phyloP scores from a whole-genome alignment of 2,113 vertebrate genomes.

The Poeciliopsis turrubarensis region DNA sequence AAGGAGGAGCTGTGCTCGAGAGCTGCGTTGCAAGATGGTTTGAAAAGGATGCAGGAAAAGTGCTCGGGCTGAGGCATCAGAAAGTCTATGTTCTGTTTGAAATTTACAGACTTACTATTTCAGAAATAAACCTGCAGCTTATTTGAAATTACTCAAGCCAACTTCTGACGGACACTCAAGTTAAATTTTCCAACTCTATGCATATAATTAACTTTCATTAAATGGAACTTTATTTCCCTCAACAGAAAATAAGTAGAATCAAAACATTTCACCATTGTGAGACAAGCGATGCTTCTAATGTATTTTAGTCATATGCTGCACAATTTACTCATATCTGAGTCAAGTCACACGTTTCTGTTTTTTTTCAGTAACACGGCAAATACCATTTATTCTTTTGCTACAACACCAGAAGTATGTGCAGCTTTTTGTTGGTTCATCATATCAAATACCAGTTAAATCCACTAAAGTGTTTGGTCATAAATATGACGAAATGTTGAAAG shows the following conservation, averaged over 20 bases:
- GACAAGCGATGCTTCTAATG: no score
- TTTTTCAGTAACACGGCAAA: neutral
- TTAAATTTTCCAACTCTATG: neutral
- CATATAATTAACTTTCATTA: neutral
- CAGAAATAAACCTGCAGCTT: neutral
- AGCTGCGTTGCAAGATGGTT: neutral
- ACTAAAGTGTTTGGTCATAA: no score
- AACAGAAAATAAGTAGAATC: no score
- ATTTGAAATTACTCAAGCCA: neutral
- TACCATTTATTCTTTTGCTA: neutral
- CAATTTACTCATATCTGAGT: no score
- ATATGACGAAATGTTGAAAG: no score
- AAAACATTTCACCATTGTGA: no score
- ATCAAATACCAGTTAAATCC: no score
- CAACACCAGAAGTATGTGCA: neutral
- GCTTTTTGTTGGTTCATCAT: neutral
- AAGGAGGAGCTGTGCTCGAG: neutral
- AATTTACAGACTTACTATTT: neutral
- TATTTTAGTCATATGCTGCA: no score
- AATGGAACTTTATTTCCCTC: no score
- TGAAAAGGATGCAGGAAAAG: neutral
- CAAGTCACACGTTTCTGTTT: neutral
- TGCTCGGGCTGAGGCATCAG: neutral
- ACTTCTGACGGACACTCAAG: neutral
- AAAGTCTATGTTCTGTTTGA: neutral